phyloP scores from a whole-genome alignment of 2,113 vertebrate genomes.

The Bucco capensis region DNA sequence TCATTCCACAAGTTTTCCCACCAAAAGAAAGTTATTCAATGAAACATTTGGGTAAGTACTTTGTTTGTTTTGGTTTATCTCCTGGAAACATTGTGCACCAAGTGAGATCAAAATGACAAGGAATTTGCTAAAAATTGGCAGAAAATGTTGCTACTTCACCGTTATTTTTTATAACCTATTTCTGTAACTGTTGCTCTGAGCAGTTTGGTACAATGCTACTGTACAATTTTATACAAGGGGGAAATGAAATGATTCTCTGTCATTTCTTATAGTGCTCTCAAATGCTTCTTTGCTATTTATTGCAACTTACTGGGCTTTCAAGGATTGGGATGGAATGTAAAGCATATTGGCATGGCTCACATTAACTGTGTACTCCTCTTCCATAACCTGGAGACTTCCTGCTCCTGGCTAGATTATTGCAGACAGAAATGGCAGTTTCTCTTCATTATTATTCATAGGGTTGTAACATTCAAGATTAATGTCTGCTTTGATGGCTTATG shows the following conservation, averaged over 20 bases:
- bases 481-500: neutral
- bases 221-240: neutral
- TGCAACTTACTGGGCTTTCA: slow-evolving; percentile 2
- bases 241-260: neutral
- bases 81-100: neutral
- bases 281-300: neutral
- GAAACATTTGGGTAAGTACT: neutral
- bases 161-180: neutral
- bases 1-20: neutral
- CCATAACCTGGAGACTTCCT: neutral
- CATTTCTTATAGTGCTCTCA: neutral
- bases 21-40: neutral
- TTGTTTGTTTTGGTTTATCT: neutral
- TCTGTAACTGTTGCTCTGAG: neutral
- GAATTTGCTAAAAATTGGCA: neutral
- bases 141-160: neutral
- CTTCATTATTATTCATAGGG: slow-evolving; percentile 16
- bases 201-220: neutral
- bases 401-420: neutral
- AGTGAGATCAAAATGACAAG: neutral
- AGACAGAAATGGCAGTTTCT: slow-evolving; percentile 7
- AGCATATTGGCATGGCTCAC: neutral
- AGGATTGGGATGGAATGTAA: neutral
- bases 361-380: neutral
- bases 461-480: slow-evolving; percentile 2